phyloP scores from a whole-genome alignment of 2,113 vertebrate genomes.

The Brachionichthys hirsutus region DNA sequence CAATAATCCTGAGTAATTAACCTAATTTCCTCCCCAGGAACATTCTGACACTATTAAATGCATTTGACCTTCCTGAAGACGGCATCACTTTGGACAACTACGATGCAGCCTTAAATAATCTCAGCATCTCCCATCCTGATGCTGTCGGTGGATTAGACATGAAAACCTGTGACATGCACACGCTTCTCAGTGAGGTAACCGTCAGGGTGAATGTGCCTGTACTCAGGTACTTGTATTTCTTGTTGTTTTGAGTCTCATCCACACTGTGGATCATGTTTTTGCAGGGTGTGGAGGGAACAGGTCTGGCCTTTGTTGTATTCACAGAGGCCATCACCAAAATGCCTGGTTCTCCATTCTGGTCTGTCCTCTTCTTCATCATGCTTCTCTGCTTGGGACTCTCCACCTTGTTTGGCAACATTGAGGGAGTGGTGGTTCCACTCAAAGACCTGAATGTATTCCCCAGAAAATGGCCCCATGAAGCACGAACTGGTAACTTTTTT shows the following conservation, averaged over 20 bases:
- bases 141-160: constrained; percentile 47
- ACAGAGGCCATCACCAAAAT: constrained; percentile 94
- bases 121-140: constrained; percentile 53
- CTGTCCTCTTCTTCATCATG: constrained; percentile 92
- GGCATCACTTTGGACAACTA: constrained; percentile 61
- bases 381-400: constrained; percentile 91
- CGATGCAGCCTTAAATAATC: constrained; percentile 9
- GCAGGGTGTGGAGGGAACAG: constrained; percentile 92
- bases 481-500: constrained; percentile 82
- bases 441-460: constrained; percentile 82
- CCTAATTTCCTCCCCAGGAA: constrained; percentile 50
- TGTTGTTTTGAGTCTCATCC: neutral
- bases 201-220: neutral
- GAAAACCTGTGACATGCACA: constrained; percentile 55
- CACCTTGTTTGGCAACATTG: constrained; percentile 90
- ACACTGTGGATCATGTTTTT: neutral
- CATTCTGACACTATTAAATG: constrained; percentile 59
- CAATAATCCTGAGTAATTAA: neutral
- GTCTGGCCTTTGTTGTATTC: constrained; percentile 93
- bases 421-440: constrained; percentile 87
- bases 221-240: no score
- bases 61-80: constrained; percentile 61
- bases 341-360: constrained; percentile 86
- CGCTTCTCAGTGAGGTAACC: constrained; percentile 56
- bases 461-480: constrained; percentile 84